A percentile compares a stretch with the other conserved stretches of the same genome.
Conservation (phyloP, 2,888 invertebrate species). For the Cantharis lateralis region DNA sequence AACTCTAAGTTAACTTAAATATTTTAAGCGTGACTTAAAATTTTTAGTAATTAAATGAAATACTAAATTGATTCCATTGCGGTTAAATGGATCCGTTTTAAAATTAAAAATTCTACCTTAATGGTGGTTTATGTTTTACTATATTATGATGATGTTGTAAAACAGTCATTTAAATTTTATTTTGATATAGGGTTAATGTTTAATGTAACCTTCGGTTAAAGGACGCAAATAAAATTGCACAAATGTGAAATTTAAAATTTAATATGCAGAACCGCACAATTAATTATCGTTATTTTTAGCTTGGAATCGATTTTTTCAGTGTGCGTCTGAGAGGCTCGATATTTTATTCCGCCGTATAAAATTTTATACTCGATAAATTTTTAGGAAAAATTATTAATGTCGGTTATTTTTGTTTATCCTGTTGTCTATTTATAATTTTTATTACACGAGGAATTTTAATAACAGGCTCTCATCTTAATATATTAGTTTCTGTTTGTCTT, state of each 20-base stretch:
- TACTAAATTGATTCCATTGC: no score
- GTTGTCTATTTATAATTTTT: not conserved
- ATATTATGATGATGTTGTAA: not conserved
- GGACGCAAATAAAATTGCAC: not conserved
- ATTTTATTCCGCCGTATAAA: not conserved
- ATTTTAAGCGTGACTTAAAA: no score
- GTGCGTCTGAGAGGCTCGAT: not conserved
- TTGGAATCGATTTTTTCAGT: not conserved
- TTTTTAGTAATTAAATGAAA: no score
- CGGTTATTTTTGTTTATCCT: not conserved
- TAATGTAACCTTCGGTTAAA: not conserved
- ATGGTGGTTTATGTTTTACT: no score
- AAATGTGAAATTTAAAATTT: not conserved
- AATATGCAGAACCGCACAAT: not conserved
- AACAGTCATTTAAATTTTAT: not conserved
- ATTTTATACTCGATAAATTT: not conserved
- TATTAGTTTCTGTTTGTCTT: not conserved
- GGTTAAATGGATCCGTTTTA: no score
- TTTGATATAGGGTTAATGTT: not conserved
- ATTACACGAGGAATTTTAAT: not conserved
- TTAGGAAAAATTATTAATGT: not conserved
- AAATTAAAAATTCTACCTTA: no score
- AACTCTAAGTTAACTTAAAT: no score
- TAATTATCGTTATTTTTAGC: not conserved
- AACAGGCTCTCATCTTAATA: not conserved